Evolutionary conservation across 1,140 invertebrate species (phyloP).

Genomic region (Streblospio benedicti): DNA sequence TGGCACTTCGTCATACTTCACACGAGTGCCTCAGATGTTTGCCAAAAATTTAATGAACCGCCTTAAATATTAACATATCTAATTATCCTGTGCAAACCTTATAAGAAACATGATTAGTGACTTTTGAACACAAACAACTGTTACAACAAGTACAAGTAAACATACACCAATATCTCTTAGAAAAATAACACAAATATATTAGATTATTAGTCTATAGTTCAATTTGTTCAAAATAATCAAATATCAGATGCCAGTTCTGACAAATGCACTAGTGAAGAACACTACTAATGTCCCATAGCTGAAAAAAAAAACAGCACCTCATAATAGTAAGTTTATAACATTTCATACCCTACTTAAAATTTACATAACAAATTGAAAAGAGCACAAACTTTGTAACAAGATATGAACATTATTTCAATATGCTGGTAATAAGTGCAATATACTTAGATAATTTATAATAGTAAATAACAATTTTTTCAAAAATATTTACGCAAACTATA

Average conservation of each 20-base stretch:
- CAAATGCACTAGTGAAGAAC: constrained; percentile 24
- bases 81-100: too few species aligned
- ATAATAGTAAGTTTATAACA: constrained; percentile 57
- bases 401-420: too few species aligned
- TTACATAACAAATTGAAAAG: too few species aligned
- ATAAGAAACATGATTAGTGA: neutral
- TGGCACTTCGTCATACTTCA: too few species aligned
- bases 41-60: too few species aligned
- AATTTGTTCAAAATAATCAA: neutral
- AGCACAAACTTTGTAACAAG: too few species aligned
- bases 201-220: neutral
- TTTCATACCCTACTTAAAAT: constrained; percentile 25
- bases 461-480: neutral
- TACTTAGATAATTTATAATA: neutral
- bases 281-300: constrained; percentile 44
- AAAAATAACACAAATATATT: neutral
- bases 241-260: neutral
- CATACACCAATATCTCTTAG: neutral
- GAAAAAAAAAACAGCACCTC: constrained; percentile 46
- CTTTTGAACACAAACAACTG: neutral
- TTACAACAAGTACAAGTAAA: neutral
- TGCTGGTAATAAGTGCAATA: neutral
- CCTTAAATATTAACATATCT: too few species aligned
- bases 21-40: too few species aligned
- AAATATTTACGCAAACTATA: constrained; percentile 9